Evolutionary conservation across 2,888 invertebrate species (phyloP), one percentile per base, ranked within the genome.

Genomic region (Syrista parreyssii): DNA sequence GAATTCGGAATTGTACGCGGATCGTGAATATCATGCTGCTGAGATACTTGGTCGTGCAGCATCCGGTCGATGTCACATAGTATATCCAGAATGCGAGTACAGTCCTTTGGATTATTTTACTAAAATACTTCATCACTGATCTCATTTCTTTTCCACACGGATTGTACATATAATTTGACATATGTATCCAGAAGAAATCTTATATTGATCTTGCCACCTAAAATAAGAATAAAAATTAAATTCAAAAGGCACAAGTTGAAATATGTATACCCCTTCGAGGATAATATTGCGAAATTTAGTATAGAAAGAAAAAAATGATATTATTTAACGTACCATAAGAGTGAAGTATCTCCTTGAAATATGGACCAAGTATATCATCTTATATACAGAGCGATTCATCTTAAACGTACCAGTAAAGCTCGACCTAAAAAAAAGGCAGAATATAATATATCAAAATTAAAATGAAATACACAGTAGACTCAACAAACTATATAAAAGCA

Each of bases 11-110:
- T 93, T 94, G 78, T 93, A 95, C 86, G 92, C 93, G 0, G 95
- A 96, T 89, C 94, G 94, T 82, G 95, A 95, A 86, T 96, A 95
- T 88, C 93, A 94, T 74, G 94, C 94, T 0, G 96, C 96, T 0
- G 96, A 96, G 87, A 89, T 93, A 76, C 86, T 95, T 1, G 95
- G 95, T 0, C 92, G 92, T 81, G 92, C 68, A 31, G 73, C 34
- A 30, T 32, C 31, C 71, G 68, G 91, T 1, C 90, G 92, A 30
- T 93, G 95, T 81, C 92, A 93, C 80, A 88, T 88, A 0, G 83
- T 94, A 76, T 95, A 94, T 89, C 93, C 94, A 0, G 94, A 94
- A 83, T 95, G 95, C 84, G 92, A 93, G 78, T 91, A 92, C 0
- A 93, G 93, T 23, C 91, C 94, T 12, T 87, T 94, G 78, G 93